Percentiles rank a stretch among this genome's conserved stretches.
phyloP scores from a whole-genome alignment of 2,113 vertebrate species.

The Telmatochromis brichardi region DNA sequence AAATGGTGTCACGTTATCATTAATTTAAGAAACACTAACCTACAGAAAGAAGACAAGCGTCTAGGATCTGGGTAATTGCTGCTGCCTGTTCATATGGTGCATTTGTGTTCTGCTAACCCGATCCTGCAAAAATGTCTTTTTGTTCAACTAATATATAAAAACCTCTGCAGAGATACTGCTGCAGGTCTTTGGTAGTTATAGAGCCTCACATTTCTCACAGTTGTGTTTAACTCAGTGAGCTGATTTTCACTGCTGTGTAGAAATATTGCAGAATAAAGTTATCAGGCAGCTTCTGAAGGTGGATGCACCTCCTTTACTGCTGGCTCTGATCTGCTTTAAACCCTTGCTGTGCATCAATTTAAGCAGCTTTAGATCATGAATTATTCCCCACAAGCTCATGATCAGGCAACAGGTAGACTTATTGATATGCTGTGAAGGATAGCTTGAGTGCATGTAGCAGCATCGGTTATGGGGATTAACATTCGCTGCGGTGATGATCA shows the following conservation, averaged over 20 bases:
- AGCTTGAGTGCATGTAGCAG: constrained; percentile 8
- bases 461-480: constrained; percentile 42
- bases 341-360: not conserved
- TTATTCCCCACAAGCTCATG: not conserved
- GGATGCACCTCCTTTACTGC: not conserved
- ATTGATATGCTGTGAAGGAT: constrained; percentile 47
- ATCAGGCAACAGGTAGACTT: not conserved
- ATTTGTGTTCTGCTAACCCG: not conserved
- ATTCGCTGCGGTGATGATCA: not conserved
- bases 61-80: not conserved
- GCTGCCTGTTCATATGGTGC: not conserved
- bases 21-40: not conserved
- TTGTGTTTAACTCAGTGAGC: not conserved
- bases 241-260: not conserved
- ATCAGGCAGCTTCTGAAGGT: not conserved
- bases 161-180: not conserved
- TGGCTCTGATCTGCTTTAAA: not conserved
- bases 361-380: constrained; percentile 8
- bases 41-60: not conserved
- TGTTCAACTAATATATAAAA: not conserved
- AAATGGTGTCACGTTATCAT: not conserved
- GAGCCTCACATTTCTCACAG: not conserved
- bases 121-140: not conserved
- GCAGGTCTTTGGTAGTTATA: not conserved
- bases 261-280: not conserved